These are phyloP conservation scores for Nothoprocta perdicaria DNA, from an alignment of 2,113 vertebrate species.

Conservation along the genomic window DNA sequence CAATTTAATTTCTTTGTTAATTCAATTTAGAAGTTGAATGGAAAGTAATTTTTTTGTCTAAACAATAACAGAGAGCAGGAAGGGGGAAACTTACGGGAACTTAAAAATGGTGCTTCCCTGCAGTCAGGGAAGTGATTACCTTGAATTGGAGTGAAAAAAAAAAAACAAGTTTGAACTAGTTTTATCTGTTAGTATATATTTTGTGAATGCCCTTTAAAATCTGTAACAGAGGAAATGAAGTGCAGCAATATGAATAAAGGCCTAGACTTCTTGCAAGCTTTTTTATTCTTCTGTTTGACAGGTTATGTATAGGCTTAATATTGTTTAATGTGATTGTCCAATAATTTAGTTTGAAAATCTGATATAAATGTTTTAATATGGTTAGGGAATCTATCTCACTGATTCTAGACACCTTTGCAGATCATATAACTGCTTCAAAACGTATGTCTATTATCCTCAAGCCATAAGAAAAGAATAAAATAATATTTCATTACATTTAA, in stretches of 20 bases:
- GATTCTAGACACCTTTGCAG: neutral
- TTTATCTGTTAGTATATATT: neutral
- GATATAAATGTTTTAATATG: conserved; percentile 11
- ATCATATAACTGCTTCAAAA: neutral
- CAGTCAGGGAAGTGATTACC: neutral
- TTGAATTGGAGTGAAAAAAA: neutral
- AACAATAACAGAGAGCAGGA: neutral
- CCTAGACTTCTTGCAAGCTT: neutral
- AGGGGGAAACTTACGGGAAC: neutral
- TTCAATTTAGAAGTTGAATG: neutral
- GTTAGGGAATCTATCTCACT: neutral
- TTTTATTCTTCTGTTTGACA: conserved; percentile 37
- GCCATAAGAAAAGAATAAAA: neutral
- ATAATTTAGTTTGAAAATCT: conserved; percentile 33
- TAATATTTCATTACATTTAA: neutral
- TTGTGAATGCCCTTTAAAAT: neutral
- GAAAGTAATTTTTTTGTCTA: neutral
- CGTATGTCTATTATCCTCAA: neutral
- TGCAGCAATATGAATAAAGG: neutral
- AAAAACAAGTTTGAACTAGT: neutral
- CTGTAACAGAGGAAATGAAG: neutral
- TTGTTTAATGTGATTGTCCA: conserved; percentile 19
- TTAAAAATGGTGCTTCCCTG: neutral
- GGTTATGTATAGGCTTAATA: conserved; percentile 49
- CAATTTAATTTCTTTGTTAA: neutral